Conservation (phyloP, 23 tunicate genomes). For the Oikopleura albicans region DNA sequence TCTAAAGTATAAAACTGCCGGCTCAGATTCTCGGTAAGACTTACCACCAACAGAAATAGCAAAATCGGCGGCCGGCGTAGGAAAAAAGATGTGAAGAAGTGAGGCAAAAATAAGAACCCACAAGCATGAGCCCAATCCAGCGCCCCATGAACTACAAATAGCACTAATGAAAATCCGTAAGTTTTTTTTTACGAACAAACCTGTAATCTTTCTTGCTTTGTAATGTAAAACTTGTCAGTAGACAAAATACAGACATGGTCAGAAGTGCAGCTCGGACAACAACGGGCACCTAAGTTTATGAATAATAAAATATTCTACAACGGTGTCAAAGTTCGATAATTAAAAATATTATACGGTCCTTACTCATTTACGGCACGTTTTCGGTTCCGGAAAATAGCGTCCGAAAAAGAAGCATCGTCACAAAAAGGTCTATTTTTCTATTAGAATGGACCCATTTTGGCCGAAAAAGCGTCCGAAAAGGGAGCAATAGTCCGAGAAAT, state of each 20-base stretch:
- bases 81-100: conserved; percentile 17
- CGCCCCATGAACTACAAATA: conserved; percentile 45
- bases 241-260: conserved; percentile 49
- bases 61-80: background rate
- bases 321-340: background rate
- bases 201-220: conserved; percentile 73
- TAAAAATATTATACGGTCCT: too few relatives aligned
- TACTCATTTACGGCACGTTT: too few relatives aligned
- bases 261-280: conserved; percentile 74
- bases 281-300: conserved; percentile 16
- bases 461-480: too few relatives aligned
- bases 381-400: too few relatives aligned
- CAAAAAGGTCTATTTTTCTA: too few relatives aligned
- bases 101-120: conserved; percentile 56
- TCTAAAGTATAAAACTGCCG: too few relatives aligned
- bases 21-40: background rate
- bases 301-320: background rate
- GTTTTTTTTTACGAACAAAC: background rate
- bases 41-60: conserved; percentile 32
- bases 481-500: too few relatives aligned
- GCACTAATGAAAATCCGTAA: background rate
- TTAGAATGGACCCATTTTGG: too few relatives aligned
- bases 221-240: conserved; percentile 55
- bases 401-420: too few relatives aligned
- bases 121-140: conserved; percentile 41